Evolutionary conservation across 2,113 vertebrate genomes (phyloP).

Genomic region (crab-eating macaque (Macaca fascicularis)): DNA sequence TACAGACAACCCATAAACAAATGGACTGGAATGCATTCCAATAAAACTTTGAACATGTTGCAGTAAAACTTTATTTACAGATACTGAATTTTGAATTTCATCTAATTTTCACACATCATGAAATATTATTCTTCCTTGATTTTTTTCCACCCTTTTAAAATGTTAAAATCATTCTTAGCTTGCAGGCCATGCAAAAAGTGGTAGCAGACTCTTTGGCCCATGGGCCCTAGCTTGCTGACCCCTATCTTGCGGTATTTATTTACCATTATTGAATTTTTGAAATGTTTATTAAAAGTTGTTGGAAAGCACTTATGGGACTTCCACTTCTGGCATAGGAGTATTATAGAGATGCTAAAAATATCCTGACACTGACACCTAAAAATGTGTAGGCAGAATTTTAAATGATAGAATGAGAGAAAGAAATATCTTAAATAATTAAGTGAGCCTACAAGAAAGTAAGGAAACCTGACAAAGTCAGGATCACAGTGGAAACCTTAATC

Average conservation of each 20-base stretch:
- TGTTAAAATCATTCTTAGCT: conserved; percentile 20
- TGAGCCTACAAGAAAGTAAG: neutral
- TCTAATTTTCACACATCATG: neutral
- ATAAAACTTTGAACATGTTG: neutral
- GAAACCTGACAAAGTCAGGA: neutral
- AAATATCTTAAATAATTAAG: neutral
- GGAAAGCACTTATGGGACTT: neutral
- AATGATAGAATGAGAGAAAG: neutral
- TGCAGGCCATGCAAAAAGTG: neutral
- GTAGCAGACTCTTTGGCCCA: neutral
- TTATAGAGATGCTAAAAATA: neutral
- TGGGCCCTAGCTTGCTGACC: neutral
- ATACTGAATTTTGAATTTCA: conserved; percentile 19
- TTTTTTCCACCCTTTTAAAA: neutral
- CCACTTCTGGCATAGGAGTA: neutral
- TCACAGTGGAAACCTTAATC: neutral
- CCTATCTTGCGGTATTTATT: neutral
- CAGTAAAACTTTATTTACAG: conserved; percentile 19
- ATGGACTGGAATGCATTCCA: neutral
- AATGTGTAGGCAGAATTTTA: neutral
- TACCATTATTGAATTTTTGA: neutral
- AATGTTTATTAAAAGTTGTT: neutral
- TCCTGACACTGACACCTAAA: neutral
- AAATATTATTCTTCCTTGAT: neutral
- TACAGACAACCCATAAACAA: neutral